phyloP scores from a whole-genome alignment of 2,113 vertebrate genomes.

The Rhineura floridana region DNA sequence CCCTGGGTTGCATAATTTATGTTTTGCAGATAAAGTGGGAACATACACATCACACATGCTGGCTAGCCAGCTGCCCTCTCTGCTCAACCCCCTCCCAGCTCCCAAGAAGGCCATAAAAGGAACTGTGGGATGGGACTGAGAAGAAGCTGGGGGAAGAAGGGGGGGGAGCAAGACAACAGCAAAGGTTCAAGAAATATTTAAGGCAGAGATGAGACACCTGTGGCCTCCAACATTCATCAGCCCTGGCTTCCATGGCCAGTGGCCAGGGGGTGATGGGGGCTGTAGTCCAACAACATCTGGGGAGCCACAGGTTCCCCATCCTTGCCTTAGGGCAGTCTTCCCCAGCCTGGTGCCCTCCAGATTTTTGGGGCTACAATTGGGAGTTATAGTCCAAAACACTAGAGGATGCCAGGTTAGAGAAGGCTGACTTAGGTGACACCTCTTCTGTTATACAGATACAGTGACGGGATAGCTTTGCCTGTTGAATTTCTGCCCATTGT shows the following conservation, averaged over 20 bases:
- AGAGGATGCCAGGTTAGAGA: not conserved
- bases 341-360: too few species aligned
- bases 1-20: not conserved
- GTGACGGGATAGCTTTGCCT: not conserved
- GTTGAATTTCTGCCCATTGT: not conserved
- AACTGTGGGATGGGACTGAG: not conserved
- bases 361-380: too few species aligned
- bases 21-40: not conserved
- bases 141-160: not conserved
- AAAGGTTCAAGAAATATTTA: not conserved
- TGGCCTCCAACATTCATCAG: not conserved
- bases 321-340: too few species aligned
- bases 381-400: too few species aligned
- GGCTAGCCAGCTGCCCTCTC: not conserved
- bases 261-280: too few species aligned
- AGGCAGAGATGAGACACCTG: not conserved
- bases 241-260: too few species aligned
- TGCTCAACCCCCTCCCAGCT: not conserved
- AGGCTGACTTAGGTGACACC: not conserved
- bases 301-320: too few species aligned
- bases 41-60: not conserved
- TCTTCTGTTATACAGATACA: not conserved
- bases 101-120: not conserved
- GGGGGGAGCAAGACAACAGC: not conserved
- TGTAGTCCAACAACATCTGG: too few species aligned